These are phyloP conservation scores for Phrynosoma platyrhinos DNA, from an alignment of 2,113 vertebrate genomes.

Conservation along the genomic window DNA sequence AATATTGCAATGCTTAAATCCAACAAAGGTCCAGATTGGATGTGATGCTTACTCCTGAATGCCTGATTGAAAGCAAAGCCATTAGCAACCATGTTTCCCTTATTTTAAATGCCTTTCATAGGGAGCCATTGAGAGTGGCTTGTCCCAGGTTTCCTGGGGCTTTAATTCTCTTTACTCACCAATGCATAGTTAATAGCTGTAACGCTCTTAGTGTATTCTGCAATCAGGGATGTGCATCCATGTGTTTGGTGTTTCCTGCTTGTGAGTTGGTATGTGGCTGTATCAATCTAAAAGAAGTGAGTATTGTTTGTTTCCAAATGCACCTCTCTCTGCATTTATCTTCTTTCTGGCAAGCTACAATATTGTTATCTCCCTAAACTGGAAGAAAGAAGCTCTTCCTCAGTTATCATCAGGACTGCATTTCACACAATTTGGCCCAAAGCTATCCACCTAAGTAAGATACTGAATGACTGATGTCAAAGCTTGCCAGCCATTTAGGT, in stretches of 20 bases:
- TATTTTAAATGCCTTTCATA: neutral
- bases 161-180: neutral
- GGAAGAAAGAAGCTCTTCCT: neutral
- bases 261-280: neutral
- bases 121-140: neutral
- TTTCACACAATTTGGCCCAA: neutral
- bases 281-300: neutral
- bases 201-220: neutral
- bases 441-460: neutral
- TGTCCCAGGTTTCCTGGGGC: neutral
- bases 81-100: neutral
- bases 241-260: neutral
- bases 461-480: neutral
- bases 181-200: neutral
- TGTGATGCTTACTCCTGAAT: neutral
- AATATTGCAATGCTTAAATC: slow-evolving; percentile 6
- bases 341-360: neutral
- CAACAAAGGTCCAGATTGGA: neutral
- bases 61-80: neutral
- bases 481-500: neutral
- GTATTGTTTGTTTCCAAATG: neutral
- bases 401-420: neutral
- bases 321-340: neutral
- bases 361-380: neutral
- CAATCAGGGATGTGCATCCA: neutral